Percentiles rank a stretch among this genome's conserved stretches.
phyloP scores from a whole-genome alignment of 2,113 vertebrate genomes.

The Gymnogyps californianus region DNA sequence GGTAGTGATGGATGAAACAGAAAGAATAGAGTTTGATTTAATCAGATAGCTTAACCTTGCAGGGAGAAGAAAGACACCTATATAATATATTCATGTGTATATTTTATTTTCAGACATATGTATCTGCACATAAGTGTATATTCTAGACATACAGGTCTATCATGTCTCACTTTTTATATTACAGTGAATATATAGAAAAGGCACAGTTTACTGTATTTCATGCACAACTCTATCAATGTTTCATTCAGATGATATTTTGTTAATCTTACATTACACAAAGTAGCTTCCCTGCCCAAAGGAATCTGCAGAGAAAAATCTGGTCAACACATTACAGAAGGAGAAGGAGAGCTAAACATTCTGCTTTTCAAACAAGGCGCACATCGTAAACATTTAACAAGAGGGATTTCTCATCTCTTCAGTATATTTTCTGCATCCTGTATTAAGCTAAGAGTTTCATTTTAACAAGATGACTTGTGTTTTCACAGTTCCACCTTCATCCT shows the following conservation, averaged over 20 bases:
- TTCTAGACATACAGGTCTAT: background rate
- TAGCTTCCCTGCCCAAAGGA: background rate
- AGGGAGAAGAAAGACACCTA: conserved; percentile 7
- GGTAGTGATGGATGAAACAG: conserved; percentile 36
- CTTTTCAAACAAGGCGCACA: background rate
- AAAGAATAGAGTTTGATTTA: conserved; percentile 25
- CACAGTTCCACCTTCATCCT: background rate
- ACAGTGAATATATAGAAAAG: background rate
- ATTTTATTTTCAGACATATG: conserved; percentile 30
- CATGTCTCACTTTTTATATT: background rate
- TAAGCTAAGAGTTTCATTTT: background rate
- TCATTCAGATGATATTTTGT: background rate
- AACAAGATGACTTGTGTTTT: background rate
- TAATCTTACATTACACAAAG: conserved; percentile 2
- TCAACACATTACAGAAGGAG: background rate
- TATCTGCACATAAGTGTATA: background rate
- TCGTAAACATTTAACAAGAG: background rate
- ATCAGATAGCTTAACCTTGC: conserved; percentile 48
- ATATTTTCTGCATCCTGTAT: background rate
- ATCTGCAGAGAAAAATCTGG: background rate
- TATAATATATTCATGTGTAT: background rate
- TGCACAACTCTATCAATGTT: background rate
- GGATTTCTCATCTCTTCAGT: background rate
- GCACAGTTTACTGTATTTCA: background rate
- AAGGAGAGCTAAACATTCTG: background rate